phyloP scores from a whole-genome alignment of 2,888 invertebrate genomes.

The Volucella inanis region DNA sequence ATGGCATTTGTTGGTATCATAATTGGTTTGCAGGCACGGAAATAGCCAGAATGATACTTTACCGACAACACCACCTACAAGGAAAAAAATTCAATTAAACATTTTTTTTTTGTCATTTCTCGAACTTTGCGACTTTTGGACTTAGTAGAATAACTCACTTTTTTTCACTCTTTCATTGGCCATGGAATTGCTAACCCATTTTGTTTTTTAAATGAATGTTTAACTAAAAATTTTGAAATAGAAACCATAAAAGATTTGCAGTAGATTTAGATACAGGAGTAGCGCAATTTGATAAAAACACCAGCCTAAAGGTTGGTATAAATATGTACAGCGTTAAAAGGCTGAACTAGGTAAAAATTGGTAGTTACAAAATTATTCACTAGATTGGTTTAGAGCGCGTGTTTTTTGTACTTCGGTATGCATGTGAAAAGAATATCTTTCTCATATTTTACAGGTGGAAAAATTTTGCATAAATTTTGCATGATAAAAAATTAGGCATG shows the following conservation, averaged over 20 bases:
- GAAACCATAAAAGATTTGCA: slow-evolving; percentile 37
- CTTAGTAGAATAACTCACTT: slow-evolving; percentile 60
- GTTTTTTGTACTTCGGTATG: too few relatives aligned
- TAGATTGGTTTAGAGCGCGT: slow-evolving; percentile 8
- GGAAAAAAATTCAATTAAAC: slow-evolving; percentile 52
- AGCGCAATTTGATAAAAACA: neutral
- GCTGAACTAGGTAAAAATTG: slow-evolving; percentile 27
- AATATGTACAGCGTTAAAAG: neutral
- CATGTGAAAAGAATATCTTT: too few relatives aligned
- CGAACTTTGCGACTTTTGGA: slow-evolving; percentile 12
- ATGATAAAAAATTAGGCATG: too few relatives aligned
- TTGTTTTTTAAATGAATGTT: slow-evolving; percentile 20
- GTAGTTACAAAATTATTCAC: slow-evolving; percentile 39
- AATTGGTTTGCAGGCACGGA: slow-evolving; percentile 42
- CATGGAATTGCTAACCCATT: neutral
- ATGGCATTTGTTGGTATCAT: slow-evolving; percentile 51
- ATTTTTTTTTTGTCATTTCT: slow-evolving; percentile 4
- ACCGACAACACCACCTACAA: slow-evolving; percentile 1
- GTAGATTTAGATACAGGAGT: neutral
- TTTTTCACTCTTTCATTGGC: slow-evolving; percentile 9
- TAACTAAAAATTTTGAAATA: slow-evolving; percentile 34
- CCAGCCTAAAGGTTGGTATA: too few relatives aligned
- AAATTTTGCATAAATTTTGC: too few relatives aligned
- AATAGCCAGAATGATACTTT: slow-evolving; percentile 24
- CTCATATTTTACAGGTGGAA: too few relatives aligned